Evolutionary conservation across 1,140 invertebrate species (phyloP).

Genomic region (Luehdorfia chinensis): DNA sequence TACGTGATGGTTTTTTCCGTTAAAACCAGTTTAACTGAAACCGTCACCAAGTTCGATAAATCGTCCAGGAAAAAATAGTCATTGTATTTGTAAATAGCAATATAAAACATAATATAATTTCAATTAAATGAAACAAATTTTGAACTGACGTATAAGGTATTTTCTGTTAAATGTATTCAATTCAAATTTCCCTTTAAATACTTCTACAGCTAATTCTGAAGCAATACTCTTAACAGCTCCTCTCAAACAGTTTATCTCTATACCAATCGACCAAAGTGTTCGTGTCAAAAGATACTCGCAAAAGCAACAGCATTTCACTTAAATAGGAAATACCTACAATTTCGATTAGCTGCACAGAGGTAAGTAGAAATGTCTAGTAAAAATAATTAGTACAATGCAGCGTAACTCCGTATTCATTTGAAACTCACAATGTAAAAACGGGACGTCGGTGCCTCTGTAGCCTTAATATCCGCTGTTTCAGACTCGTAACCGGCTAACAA

Average conservation of each 20-base stretch:
- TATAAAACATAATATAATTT: too few species aligned
- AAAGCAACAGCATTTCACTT: constrained; percentile 4
- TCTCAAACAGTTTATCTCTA: constrained; percentile 5
- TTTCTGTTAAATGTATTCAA: too few species aligned
- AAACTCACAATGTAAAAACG: constrained; percentile 66
- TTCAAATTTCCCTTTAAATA: constrained; percentile 11
- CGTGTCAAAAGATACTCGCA: constrained; percentile 11
- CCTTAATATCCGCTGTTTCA: constrained; percentile 73
- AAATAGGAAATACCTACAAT: constrained; percentile 5
- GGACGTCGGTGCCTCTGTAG: constrained; percentile 49
- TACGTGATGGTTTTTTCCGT: too few species aligned
- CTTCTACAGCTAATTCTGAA: background rate
- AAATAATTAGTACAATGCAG: constrained; percentile 52
- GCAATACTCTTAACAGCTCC: background rate
- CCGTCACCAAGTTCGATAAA: too few species aligned
- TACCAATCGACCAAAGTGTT: constrained; percentile 12
- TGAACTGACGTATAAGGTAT: too few species aligned
- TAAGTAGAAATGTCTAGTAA: constrained; percentile 14
- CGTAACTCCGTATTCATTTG: constrained; percentile 52
- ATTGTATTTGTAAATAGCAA: too few species aligned
- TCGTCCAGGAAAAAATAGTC: too few species aligned
- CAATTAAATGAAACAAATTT: too few species aligned
- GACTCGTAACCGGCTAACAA: constrained; percentile 74
- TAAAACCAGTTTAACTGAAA: too few species aligned
- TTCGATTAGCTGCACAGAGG: constrained; percentile 6